Evolutionary conservation across 2,113 vertebrate species (phyloP).

Genomic region (Tympanuchus pallidicinctus): DNA sequence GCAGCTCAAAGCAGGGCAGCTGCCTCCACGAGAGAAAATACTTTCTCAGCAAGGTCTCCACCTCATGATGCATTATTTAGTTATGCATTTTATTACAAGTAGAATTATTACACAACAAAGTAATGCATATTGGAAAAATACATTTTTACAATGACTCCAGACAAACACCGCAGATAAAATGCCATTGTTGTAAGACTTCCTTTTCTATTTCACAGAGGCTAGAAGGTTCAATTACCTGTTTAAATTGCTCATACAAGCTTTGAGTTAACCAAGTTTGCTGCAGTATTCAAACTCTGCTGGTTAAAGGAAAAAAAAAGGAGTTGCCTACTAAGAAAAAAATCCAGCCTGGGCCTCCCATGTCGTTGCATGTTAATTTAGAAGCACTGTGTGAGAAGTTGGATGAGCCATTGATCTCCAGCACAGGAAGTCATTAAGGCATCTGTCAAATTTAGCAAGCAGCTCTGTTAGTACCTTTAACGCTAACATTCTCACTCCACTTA

Average conservation of each 20-base stretch:
- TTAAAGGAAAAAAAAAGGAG: conserved; percentile 4
- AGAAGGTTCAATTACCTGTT: conserved; percentile 11
- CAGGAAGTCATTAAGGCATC: conserved; percentile 71
- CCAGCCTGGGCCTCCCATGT: background rate
- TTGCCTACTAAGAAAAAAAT: background rate
- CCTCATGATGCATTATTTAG: background rate
- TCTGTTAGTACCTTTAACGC: background rate
- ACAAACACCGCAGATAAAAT: conserved; percentile 64
- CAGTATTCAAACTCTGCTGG: conserved; percentile 1
- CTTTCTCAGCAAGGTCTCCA: background rate
- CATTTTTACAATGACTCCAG: conserved; percentile 74
- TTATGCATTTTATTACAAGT: conserved; percentile 77
- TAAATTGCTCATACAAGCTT: background rate
- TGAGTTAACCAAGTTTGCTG: background rate
- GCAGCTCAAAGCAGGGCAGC: background rate
- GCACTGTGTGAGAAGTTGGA: background rate
- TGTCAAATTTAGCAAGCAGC: conserved; percentile 33
- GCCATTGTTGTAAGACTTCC: conserved; percentile 48
- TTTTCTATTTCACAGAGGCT: conserved; percentile 49
- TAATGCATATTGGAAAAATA: conserved; percentile 79
- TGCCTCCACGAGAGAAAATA: background rate
- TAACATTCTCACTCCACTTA: background rate
- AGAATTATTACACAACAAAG: conserved; percentile 75
- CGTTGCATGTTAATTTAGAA: background rate
- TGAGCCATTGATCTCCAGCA: conserved; percentile 1